These are phyloP conservation scores for Drosophila nigritarsus DNA, from an alignment of 2,888 invertebrate genomes.

Conservation along the genomic window DNA sequence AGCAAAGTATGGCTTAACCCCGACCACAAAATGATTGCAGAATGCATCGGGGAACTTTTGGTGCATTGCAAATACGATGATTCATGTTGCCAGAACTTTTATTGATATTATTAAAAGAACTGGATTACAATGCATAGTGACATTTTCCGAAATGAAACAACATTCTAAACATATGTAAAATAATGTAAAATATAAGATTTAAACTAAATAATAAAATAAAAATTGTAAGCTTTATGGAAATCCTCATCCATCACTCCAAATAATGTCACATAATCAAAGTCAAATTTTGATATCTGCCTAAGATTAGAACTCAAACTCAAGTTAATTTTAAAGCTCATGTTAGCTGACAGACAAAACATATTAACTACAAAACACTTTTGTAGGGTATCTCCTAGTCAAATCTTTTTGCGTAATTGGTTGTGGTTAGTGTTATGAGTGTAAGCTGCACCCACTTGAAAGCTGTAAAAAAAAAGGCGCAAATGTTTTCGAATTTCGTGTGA, in stretches of 20 bases:
- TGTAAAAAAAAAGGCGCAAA: constrained; percentile 76
- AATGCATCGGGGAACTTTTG: not conserved
- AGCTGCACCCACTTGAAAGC: constrained; percentile 79
- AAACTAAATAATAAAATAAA: not conserved
- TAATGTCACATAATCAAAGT: not conserved
- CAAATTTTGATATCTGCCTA: not conserved
- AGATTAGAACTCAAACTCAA: not conserved
- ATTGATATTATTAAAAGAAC: not conserved
- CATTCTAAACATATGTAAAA: not conserved
- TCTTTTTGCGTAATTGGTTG: constrained; percentile 24
- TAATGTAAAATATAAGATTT: not conserved
- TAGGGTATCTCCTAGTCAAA: constrained; percentile 37
- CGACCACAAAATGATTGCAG: not conserved
- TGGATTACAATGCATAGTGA: not conserved
- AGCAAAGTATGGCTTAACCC: constrained; percentile 4
- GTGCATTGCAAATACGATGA: not conserved
- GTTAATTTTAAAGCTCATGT: not conserved
- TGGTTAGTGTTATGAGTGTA: constrained; percentile 28
- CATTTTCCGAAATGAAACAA: not conserved
- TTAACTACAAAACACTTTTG: not conserved
- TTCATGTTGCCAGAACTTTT: not conserved
- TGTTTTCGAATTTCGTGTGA: constrained; percentile 73
- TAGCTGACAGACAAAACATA: not conserved
- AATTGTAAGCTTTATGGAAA: not conserved
- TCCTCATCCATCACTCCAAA: not conserved